Evolutionary conservation across 2,797 vertebrate genomes (phyloP), one percentile per base, ranked within the genome.

Genomic region (Gouania willdenowi): DNA sequence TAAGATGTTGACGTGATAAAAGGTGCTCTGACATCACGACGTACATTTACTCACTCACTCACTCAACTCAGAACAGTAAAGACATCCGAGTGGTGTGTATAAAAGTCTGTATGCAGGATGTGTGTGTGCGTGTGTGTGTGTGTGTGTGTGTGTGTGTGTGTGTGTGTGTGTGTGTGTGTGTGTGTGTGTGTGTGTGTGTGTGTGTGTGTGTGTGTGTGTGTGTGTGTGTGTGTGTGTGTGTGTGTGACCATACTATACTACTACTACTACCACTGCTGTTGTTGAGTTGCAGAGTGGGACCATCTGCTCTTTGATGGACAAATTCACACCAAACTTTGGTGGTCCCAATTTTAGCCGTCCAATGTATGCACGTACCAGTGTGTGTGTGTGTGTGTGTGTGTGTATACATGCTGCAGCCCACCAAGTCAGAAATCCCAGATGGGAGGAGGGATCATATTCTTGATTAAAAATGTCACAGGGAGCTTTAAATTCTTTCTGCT

Each of bases 361-460:
- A 1, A 9, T 34, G 28, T 16, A 14, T 28, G 27, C 17, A 28
- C 32, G 18, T 29, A 15, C 30, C 26, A n/a, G 8, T 26, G 23
- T 6, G 13, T 16, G 21, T 35, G 36, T 43, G 17, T 40, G n/a
- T 20, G 20, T 13, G 29, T 12, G 13, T 16, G 26, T 41, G 26
- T 20, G 28, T 44, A 34, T 42, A 49, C 26, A 25, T 10, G 8
- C 63, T 42, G 33, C 27, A 55, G 69, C 70, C 77, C 74, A 79
- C 82, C 68, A 61, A 71, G 57, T 70, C 71, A 53, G 78, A 56
- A 45, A 53, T 64, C 57, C 61, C 81, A 86, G 75, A 86, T 81
- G 84, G 75, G 57, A 66, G 46, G 46, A 75, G 56, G 72, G 74
- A 85, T 87, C 78, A 50, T 66, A 66, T 81, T 87, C 79, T 80